A percentile compares a stretch with the other conserved stretches of the same genome.
Evolutionary conservation across 2,797 vertebrate species (phyloP).

Genomic region (Pogoniulus pusillus): DNA sequence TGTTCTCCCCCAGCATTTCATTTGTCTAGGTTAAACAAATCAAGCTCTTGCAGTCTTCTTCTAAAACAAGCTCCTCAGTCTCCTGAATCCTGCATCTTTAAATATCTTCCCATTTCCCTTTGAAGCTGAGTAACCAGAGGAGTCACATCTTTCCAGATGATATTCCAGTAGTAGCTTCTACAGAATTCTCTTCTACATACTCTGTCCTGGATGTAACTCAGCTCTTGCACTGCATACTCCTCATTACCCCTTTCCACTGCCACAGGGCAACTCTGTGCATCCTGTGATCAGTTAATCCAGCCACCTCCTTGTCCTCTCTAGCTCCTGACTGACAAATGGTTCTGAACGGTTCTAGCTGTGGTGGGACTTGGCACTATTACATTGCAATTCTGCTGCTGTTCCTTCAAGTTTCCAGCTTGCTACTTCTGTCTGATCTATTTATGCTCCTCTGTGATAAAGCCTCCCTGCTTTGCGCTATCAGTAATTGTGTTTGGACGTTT

Average conservation of each 20-base stretch:
- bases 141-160: not conserved
- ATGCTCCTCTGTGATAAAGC: not conserved
- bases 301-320: not conserved
- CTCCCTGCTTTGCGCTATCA: not conserved
- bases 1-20: slow-evolving; percentile 48
- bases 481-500: not conserved
- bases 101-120: not conserved
- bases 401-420: not conserved
- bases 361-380: not conserved
- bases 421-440: not conserved
- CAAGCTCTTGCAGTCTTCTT: not conserved
- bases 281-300: not conserved
- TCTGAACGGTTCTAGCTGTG: not conserved
- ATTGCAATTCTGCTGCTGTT: not conserved
- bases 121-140: not conserved
- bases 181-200: not conserved
- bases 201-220: not conserved
- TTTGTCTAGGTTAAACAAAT: slow-evolving; percentile 66
- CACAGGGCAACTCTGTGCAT: not conserved
- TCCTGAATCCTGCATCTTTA: not conserved
- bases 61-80: not conserved
- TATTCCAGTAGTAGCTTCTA: not conserved
- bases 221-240: not conserved
- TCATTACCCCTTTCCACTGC: not conserved
- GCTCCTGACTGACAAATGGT: not conserved